Evolutionary conservation across 2,888 invertebrate species (phyloP), one percentile per base, ranked within the genome.

Genomic region (Griposia aprilina): DNA sequence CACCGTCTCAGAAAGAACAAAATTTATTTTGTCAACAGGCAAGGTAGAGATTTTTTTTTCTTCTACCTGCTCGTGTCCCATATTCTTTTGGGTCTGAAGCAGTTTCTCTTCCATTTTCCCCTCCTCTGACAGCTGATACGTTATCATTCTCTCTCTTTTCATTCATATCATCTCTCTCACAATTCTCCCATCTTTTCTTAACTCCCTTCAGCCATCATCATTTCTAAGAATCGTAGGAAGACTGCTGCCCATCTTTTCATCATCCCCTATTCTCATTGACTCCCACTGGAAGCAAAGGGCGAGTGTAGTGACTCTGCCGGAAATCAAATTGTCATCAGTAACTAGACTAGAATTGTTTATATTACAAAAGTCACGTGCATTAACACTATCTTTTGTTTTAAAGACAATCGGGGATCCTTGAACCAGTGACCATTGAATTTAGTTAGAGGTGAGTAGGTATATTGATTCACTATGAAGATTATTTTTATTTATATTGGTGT

Each of bases 351-450:
- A 48, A 0, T 63, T 82, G 78, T 86, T 70, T 82, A 81, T 30
- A 76, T 67, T 67, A 60, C 45, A 55, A 57, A 69, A 60, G 74
- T n/a, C 87, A 83, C 73, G 65, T 75, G 79, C 62, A 36, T 66
- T 77, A 30, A 67, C 73, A 76, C 70, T 86, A 86, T 84, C 84
- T 86, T 84, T 84, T 84, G 84, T 84, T 83, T 83, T 63, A 55
- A 68, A 84, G 87, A 84, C 84, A 84, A 84, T 84, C 41, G 63
- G 20, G 72, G 73, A 86, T 86, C 84, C 87, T 86, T 84, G 87
- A 83, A 75, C 70, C 52, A 26, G 17, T 62, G 65, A 52, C 73
- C 65, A 74, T 79, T 68, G 79, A 72, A 75, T 75, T 77, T 62
- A 59, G 71, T 83, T 78, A 80, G 80, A 74, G 70, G 76, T 81